Conservation (phyloP, 2,888 invertebrate species). For the Orgyia antiqua region DNA sequence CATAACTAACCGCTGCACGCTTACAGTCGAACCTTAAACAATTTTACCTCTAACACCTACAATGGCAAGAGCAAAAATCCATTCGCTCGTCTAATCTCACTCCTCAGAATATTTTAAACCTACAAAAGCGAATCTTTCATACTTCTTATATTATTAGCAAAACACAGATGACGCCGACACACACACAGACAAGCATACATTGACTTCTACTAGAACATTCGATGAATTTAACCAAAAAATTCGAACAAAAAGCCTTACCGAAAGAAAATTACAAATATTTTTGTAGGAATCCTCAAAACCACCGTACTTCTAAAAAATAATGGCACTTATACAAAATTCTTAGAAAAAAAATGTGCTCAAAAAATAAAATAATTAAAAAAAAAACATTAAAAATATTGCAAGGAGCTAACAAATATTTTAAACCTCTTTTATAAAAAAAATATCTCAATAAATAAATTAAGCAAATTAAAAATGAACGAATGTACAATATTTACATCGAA, state of each 20-base stretch:
- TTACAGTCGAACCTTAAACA: constrained; percentile 11
- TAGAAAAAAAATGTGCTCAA: constrained; percentile 30
- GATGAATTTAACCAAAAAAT: constrained; percentile 35
- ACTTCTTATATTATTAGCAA: constrained; percentile 14
- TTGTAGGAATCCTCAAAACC: constrained; percentile 52
- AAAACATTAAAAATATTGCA: constrained; percentile 40
- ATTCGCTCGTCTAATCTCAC: constrained; percentile 8
- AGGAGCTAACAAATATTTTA: constrained; percentile 58
- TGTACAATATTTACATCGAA: constrained; percentile 76
- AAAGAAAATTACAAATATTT: constrained; percentile 23
- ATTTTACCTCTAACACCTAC: constrained; percentile 12
- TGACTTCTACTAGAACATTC: constrained; percentile 72
- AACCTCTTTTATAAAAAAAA: constrained; percentile 59
- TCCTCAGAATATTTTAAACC: constrained; percentile 8
- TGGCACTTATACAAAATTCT: constrained; percentile 56
- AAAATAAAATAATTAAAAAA: constrained; percentile 33
- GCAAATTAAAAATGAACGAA: constrained; percentile 55
- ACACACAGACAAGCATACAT: constrained; percentile 67
- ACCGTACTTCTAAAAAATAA: constrained; percentile 45
- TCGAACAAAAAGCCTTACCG: constrained; percentile 33
- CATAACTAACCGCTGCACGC: neutral
- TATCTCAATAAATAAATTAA: constrained; percentile 73
- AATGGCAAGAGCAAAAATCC: constrained; percentile 17
- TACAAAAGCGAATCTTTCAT: constrained; percentile 16
- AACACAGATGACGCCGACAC: constrained; percentile 35